Conservation (phyloP, 2,797 vertebrate genomes). For the Labroides dimidiatus region DNA sequence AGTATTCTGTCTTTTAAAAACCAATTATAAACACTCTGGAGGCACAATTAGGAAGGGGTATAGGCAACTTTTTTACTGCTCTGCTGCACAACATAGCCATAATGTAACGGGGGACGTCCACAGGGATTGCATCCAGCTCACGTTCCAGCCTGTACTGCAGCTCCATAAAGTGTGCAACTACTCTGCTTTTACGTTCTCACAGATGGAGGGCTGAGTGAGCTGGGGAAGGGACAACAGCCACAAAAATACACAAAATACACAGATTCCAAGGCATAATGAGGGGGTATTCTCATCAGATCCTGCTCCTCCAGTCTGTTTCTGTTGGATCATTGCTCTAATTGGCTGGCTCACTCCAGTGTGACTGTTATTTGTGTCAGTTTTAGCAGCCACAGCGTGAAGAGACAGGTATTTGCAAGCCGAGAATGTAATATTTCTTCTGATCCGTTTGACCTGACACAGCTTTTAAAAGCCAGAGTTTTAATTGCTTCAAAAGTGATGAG, state of each 20-base stretch:
- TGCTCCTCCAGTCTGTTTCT: not conserved
- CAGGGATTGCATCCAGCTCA: not conserved
- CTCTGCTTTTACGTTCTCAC: not conserved
- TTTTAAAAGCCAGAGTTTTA: not conserved
- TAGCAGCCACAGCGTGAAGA: slow-evolving; percentile 1
- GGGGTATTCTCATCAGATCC: not conserved
- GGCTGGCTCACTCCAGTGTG: slow-evolving; percentile 7
- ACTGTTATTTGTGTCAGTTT: slow-evolving; percentile 17
- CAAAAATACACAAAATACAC: not conserved
- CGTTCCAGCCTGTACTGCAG: not conserved
- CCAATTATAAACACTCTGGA: slow-evolving; percentile 9
- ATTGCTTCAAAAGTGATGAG: not conserved
- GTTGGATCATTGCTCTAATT: slow-evolving; percentile 13
- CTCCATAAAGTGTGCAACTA: not conserved
- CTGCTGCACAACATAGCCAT: slow-evolving; percentile 4
- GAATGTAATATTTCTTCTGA: not conserved
- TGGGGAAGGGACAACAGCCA: not conserved
- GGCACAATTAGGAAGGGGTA: not conserved
- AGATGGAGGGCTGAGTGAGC: not conserved
- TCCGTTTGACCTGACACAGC: not conserved
- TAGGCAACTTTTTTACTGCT: not conserved
- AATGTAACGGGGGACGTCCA: not conserved
- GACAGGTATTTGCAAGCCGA: not conserved
- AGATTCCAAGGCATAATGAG: not conserved
- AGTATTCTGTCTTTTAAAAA: slow-evolving; percentile 6